phyloP scores from a whole-genome alignment of 2,113 vertebrate genomes.

The Ageneiosus marmoratus region DNA sequence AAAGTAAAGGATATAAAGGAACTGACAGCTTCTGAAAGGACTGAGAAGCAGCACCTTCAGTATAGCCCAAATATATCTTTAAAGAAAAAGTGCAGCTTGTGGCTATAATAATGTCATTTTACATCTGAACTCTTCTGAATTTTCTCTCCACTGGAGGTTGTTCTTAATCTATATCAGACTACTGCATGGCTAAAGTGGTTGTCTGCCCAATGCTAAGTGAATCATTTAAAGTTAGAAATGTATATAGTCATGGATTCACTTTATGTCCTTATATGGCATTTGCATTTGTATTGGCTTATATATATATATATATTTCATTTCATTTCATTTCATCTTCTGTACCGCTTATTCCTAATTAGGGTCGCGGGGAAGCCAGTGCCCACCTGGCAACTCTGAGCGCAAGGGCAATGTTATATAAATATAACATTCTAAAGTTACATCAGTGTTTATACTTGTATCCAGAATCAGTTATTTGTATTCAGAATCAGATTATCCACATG shows the following conservation, averaged over 20 bases:
- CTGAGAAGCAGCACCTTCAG: conserved; percentile 45
- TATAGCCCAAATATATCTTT: conserved; percentile 45
- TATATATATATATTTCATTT: too few species aligned
- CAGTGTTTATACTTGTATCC: not conserved
- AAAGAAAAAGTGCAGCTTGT: conserved; percentile 45
- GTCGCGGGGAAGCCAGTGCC: too few species aligned
- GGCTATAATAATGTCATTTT: conserved; percentile 64
- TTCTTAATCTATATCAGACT: conserved; percentile 57
- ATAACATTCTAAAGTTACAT: not conserved
- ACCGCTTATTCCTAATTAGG: too few species aligned
- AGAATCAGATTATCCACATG: not conserved
- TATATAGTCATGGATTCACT: conserved; percentile 16
- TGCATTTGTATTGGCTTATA: too few species aligned
- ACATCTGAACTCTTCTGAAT: conserved; percentile 55
- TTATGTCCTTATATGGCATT: not conserved
- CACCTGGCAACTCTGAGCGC: too few species aligned
- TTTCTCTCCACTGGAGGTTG: conserved; percentile 48
- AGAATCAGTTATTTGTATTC: too few species aligned
- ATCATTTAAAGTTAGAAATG: conserved; percentile 35
- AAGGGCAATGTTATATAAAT: too few species aligned
- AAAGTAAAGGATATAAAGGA: conserved; percentile 43
- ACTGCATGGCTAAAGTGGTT: conserved; percentile 56
- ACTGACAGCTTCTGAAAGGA: conserved; percentile 49
- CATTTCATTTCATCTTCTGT: too few species aligned
- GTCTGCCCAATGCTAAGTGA: conserved; percentile 56